Evolutionary conservation across 2,888 invertebrate genomes (phyloP), one percentile per base, ranked within the genome.

Genomic region (Raillietiella orientalis): DNA sequence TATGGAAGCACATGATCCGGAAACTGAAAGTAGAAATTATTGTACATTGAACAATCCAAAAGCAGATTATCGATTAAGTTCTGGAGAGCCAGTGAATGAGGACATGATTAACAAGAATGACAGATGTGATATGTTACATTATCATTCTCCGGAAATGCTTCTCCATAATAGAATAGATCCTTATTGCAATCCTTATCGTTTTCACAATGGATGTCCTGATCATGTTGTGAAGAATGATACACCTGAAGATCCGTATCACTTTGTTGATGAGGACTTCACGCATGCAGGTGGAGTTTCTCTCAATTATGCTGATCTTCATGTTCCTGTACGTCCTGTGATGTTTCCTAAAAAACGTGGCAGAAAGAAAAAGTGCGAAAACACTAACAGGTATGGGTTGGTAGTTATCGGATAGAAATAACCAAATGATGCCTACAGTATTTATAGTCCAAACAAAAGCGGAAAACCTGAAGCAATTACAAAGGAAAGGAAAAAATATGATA

Each of bases 401-500:
- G 6, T 17, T n/a, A 6, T 17, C 19, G n/a, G 6, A 6, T 17
- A 17, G 19, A 17, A 17, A 17, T 6, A 17, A 8, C 19, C 19
- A 17, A 17, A 17, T 17, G 19, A 17, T n/a, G 6, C 6, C 6
- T 8, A 8, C n/a, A 17, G 6, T n/a, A 17, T 17, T 17, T 6
- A 17, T 17, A 8, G n/a, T n/a, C 6, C n/a, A 8, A 17, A 8
- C n/a, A n/a, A 17, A 17, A 8, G 19, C 19, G n/a, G 19, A 8
- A 17, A 6, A n/a, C n/a, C n/a, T n/a, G n/a, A n/a, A n/a, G 50
- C 53, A 31, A 55, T 58, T 32, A 54, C 60, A 38, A 79, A 77
- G 50, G 75, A 75, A 49, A 59, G 77, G 39, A 79, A 79, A 54
- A 75, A 77, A 49, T 75, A 77, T 50, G 79, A 82, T 53, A 63